A percentile compares a stretch with the other conserved stretches of the same genome.
Evolutionary conservation across 1,140 invertebrate species (phyloP).

Genomic region (Procambarus virginalis): DNA sequence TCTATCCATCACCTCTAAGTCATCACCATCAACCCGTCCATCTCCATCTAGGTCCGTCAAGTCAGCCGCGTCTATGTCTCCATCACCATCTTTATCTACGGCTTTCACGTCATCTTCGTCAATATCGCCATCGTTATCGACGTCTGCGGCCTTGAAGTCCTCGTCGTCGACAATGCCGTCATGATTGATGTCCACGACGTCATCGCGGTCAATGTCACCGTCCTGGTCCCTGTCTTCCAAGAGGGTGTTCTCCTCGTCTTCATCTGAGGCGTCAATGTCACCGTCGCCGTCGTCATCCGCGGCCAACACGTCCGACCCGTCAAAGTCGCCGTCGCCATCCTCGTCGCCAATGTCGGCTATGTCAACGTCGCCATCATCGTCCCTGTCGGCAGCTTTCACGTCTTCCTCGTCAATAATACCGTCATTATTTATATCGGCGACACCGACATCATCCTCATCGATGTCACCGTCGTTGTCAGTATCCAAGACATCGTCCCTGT

Average conservation of each 20-base stretch:
- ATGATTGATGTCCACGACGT: slow-evolving; percentile 59
- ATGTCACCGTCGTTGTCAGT: slow-evolving; percentile 67
- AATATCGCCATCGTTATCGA: slow-evolving; percentile 62
- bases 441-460: slow-evolving; percentile 56
- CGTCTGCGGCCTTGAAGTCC: slow-evolving; percentile 64
- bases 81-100: slow-evolving; percentile 67
- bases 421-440: slow-evolving; percentile 68
- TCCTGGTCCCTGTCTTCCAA: slow-evolving; percentile 63
- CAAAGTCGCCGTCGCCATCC: slow-evolving; percentile 64
- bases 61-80: slow-evolving; percentile 65
- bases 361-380: slow-evolving; percentile 68
- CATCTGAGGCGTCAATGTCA: slow-evolving; percentile 60
- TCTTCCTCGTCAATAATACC: slow-evolving; percentile 59
- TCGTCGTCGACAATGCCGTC: slow-evolving; percentile 62
- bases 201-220: slow-evolving; percentile 62
- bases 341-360: slow-evolving; percentile 66
- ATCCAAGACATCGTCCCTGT: slow-evolving; percentile 63
- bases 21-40: slow-evolving; percentile 64
- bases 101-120: slow-evolving; percentile 58
- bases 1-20: slow-evolving; percentile 48
- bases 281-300: slow-evolving; percentile 64
- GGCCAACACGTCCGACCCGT: slow-evolving; percentile 44
- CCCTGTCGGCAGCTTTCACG: slow-evolving; percentile 52
- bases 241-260: slow-evolving; percentile 45
- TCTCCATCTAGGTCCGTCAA: slow-evolving; percentile 63